Evolutionary conservation across 2,797 vertebrate genomes (phyloP), one percentile per base, ranked within the genome.

Genomic region (Apodemus agrarius): DNA sequence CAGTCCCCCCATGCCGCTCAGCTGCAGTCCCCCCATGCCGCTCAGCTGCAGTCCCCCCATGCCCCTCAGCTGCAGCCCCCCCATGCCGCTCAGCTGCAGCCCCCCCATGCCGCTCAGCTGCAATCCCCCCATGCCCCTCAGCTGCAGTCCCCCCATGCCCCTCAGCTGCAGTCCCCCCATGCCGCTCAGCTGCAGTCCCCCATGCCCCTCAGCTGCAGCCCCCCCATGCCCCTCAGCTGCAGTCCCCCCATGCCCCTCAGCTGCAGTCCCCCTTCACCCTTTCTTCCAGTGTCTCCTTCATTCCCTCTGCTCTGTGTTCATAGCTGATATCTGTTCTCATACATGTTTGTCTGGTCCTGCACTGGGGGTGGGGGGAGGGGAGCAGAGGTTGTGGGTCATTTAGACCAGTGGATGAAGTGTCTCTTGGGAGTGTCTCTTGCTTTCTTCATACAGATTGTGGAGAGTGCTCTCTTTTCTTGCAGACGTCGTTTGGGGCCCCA

Each of bases 401-500:
- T 72, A 52, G 80, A 83, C 54, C 43, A 67, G 46, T 54, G 31
- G 46, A 65, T 67, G 61, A 54, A 6, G n/a, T n/a, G n/a, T n/a
- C n/a, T n/a, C n/a, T 7, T 91, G 40, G 57, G 31, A 43, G n/a
- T 0, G 2, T 86, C 63, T 31, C 17, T 59, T 22, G 17, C 79
- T 37, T 24, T 52, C 59, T 0, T 37, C 1, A 11, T 31, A 52
- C 2, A 5, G 80, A 87, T 54, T 0, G 5, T 72, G 84, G 69
- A 46, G 67, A 40, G 37, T 37, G 11, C 11, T 87, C 54, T 95
- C 63, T 91, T 85, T 63, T 97, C 91, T 65, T 76, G 29, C 96
- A 99, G 99, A 96, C 98, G 98, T 91, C 98, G 98, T 17, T 94
- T 98, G 76, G 99, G 99, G n/a, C 99, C 99, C 86, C 99, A 99